A percentile compares a stretch with the other conserved stretches of the same genome.
Conservation (phyloP, 2,797 vertebrate genomes). For the Gobionotothen gibberifrons region DNA sequence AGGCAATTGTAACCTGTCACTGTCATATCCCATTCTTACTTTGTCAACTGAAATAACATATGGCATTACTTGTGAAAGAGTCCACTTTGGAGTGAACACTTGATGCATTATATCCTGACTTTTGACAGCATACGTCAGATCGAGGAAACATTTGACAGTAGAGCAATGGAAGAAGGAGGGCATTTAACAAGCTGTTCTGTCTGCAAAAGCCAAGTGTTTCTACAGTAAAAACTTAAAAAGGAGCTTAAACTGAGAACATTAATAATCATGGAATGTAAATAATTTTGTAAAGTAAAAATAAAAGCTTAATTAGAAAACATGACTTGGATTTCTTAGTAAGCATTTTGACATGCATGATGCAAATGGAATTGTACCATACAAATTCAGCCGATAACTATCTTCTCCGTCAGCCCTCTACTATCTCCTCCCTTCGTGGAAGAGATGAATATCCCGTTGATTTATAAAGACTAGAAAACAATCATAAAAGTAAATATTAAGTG, state of each 20-base stretch:
- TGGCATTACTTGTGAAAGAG: constrained; percentile 36
- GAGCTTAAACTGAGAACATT: neutral
- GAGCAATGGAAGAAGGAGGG: neutral
- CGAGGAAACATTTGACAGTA: constrained; percentile 24
- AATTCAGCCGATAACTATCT: constrained; percentile 32
- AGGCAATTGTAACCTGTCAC: constrained; percentile 52
- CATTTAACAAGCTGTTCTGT: constrained; percentile 19
- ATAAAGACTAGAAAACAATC: constrained; percentile 55
- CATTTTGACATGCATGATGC: neutral
- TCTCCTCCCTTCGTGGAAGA: constrained; percentile 1
- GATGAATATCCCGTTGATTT: constrained; percentile 49
- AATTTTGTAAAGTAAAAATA: constrained; percentile 5
- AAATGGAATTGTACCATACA: constrained; percentile 2
- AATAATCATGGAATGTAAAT: neutral
- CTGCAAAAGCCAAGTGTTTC: neutral
- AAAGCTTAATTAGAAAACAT: neutral
- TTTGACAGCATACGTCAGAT: constrained; percentile 57
- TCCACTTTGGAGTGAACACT: constrained; percentile 39
- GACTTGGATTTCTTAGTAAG: neutral
- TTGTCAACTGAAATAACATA: constrained; percentile 54
- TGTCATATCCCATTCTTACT: constrained; percentile 59
- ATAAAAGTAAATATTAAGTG: constrained; percentile 62
- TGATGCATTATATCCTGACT: constrained; percentile 58
- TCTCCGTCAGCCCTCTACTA: constrained; percentile 10
- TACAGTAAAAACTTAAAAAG: constrained; percentile 2